Evolutionary conservation across 2,113 vertebrate species (phyloP).

Genomic region (Chamaea fasciata): DNA sequence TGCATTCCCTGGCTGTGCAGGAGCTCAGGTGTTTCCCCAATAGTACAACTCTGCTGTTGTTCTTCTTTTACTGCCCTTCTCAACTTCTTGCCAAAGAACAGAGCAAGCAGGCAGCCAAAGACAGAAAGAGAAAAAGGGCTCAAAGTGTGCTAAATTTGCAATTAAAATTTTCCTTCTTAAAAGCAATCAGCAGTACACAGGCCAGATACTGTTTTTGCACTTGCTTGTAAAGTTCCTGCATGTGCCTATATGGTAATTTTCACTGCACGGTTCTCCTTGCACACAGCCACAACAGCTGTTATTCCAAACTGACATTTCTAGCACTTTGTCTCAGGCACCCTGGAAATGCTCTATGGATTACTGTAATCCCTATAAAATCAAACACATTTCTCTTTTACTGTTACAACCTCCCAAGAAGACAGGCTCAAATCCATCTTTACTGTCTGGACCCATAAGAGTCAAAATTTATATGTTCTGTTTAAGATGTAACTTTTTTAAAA

Average conservation of each 20-base stretch:
- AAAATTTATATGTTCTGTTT: neutral
- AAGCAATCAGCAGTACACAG: neutral
- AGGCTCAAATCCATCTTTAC: neutral
- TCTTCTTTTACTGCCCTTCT: neutral
- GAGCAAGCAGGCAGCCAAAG: neutral
- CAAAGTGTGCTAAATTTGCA: neutral
- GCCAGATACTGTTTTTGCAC: neutral
- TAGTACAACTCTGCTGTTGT: neutral
- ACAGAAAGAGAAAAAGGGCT: neutral
- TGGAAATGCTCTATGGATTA: neutral
- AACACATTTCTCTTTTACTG: neutral
- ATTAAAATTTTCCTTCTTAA: neutral
- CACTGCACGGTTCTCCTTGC: neutral
- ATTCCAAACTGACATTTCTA: neutral
- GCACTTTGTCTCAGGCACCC: neutral
- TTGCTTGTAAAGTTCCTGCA: neutral
- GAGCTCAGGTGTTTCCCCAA: neutral
- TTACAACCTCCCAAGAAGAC: neutral
- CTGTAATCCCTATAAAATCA: neutral
- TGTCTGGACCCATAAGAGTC: neutral
- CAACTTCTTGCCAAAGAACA: neutral
- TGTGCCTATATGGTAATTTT: neutral
- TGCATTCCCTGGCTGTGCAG: neutral
- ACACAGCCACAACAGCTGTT: neutral
- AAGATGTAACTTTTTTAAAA: neutral